Percentiles rank a stretch among this genome's conserved stretches.
These are phyloP conservation scores for Mus caroli DNA, from an alignment of 2,797 vertebrate genomes.

Conservation along the genomic window DNA sequence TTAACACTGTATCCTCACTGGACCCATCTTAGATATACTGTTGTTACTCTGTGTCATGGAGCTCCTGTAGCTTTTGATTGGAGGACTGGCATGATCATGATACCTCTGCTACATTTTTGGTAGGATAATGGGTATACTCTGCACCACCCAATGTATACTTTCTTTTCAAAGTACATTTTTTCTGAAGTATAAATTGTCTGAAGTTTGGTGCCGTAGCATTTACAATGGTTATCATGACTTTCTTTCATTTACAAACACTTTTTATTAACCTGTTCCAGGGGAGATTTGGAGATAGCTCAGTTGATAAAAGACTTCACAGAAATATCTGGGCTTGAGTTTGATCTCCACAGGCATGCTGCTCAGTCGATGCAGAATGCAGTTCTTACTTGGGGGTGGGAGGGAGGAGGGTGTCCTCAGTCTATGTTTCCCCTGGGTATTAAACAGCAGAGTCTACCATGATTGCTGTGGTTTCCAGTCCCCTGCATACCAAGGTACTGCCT, in stretches of 20 bases:
- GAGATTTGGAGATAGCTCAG: background rate
- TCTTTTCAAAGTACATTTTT: conserved; percentile 46
- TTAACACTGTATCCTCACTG: background rate
- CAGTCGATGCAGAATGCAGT: background rate
- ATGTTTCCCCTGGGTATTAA: background rate
- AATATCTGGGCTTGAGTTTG: background rate
- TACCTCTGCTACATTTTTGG: background rate
- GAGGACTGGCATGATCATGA: background rate
- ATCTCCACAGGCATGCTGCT: background rate
- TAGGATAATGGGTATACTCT: background rate
- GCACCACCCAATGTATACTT: background rate
- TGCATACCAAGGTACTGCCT: background rate
- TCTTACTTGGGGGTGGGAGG: background rate
- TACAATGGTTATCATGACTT: background rate
- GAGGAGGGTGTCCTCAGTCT: background rate
- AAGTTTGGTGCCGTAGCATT: background rate
- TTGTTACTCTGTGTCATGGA: background rate
- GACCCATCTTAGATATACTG: background rate
- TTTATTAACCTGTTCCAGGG: background rate
- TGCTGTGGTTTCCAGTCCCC: background rate
- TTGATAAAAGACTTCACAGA: background rate
- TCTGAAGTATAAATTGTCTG: background rate
- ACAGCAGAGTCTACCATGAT: background rate
- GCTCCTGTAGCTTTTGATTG: background rate
- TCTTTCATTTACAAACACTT: background rate